Evolutionary conservation across 1,140 invertebrate species (phyloP).

Genomic region (Aphaenogaster floridana): DNA sequence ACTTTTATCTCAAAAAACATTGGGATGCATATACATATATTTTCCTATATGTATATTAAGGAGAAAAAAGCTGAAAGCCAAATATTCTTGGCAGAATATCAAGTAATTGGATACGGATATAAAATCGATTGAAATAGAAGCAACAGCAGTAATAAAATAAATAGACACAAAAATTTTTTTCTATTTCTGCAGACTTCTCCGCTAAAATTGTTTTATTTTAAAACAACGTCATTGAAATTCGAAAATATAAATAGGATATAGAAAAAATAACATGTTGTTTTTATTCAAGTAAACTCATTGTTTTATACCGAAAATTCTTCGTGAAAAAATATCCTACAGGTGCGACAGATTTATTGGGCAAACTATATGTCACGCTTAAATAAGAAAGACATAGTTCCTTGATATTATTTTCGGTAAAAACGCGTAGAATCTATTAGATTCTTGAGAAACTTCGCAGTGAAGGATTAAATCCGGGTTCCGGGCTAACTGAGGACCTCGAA

Average conservation of each 20-base stretch:
- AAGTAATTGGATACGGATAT: background rate
- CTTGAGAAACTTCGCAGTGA: background rate
- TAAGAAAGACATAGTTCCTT: background rate
- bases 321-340: background rate
- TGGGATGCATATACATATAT: background rate
- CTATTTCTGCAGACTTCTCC: background rate
- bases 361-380: background rate
- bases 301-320: constrained; percentile 11
- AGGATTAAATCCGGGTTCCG: constrained; percentile 36
- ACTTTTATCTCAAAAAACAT: background rate
- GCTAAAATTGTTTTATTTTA: background rate
- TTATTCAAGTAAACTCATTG: background rate
- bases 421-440: background rate
- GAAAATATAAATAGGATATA: background rate
- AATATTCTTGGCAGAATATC: background rate
- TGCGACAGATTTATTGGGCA: background rate
- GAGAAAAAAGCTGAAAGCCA: background rate
- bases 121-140: constrained; percentile 2
- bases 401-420: background rate
- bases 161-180: background rate
- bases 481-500: constrained; percentile 12
- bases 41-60: background rate
- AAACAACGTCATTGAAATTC: background rate
- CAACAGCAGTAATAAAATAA: background rate
- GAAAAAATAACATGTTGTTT: background rate